Conservation (phyloP, 2,888 invertebrate species). For the Drosophila cracens region DNA sequence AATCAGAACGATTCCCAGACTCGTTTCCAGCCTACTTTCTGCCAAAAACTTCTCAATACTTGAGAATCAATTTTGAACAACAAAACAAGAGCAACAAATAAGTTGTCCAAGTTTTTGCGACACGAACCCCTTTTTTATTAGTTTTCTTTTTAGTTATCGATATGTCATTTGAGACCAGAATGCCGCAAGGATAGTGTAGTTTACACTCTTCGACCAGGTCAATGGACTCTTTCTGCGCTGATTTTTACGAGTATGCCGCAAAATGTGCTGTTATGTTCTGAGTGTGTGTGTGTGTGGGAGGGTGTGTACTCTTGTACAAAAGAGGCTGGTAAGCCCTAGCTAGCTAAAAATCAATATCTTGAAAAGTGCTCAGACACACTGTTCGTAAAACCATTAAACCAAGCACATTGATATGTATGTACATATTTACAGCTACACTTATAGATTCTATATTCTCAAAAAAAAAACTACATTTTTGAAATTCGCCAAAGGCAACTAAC, state of each 20-base stretch:
- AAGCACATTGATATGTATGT: neutral
- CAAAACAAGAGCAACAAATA: slow-evolving; percentile 27
- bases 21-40: slow-evolving; percentile 17
- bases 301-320: slow-evolving; percentile 9
- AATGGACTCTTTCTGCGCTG: slow-evolving; percentile 49
- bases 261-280: slow-evolving; percentile 23
- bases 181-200: slow-evolving; percentile 22
- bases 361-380: slow-evolving; percentile 10
- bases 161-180: slow-evolving; percentile 13
- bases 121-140: slow-evolving; percentile 67
- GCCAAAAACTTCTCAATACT: slow-evolving; percentile 35
- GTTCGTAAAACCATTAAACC: slow-evolving; percentile 19
- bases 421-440: neutral
- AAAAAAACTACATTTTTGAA: neutral
- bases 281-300: slow-evolving; percentile 5
- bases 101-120: slow-evolving; percentile 49
- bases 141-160: slow-evolving; percentile 49
- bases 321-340: slow-evolving; percentile 36
- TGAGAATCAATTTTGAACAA: slow-evolving; percentile 63
- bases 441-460: neutral
- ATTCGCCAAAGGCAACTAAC: neutral
- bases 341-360: slow-evolving; percentile 59
- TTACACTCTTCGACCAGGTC: slow-evolving; percentile 48
- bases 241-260: slow-evolving; percentile 28
- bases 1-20: slow-evolving; percentile 57